Evolutionary conservation across 2,113 vertebrate species (phyloP), one percentile per base, ranked within the genome.

Genomic region (Spea bombifrons): DNA sequence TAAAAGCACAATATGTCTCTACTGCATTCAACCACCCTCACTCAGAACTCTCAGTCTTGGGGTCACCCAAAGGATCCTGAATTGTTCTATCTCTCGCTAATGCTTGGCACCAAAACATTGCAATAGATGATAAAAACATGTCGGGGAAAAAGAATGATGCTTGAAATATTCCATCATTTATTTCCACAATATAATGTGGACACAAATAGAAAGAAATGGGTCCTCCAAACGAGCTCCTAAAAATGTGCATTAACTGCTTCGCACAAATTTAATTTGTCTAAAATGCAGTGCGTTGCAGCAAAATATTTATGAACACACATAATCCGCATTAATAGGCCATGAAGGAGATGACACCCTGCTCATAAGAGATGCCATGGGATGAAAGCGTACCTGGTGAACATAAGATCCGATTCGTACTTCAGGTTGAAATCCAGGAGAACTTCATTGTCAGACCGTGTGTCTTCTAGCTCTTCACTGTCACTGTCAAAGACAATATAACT

Each of bases 341-440:
- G 30, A 1, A 30, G 30, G 30, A 30, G 30, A 2, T 1, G n/a
- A n/a, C n/a, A n/a, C n/a, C n/a, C n/a, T n/a, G 30, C 30, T 30
- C 30, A 30, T 30, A 2, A 30, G 30, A 43, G 15, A 0, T 16
- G 48, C 15, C 4, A 7, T 12, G 0, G 0, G 2, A 3, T 9
- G 8, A 5, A 50, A 1, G 15, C 83, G 0, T 83, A 98, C 97
- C 95, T 95, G 86, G 95, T 98, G 90, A 99, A 98, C 71, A 99
- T 94, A 16, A 99, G 82, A 17, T 98, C 94, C 0, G 92, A 92
- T 82, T 98, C 94, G 0, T 98, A 96, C 64, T 89, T 96, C 53
- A 99, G 88, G 52, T 89, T 91, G 44, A 95, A 88, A 53, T 87
- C 86, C 74, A 98, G 87, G 67, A 92, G 85, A 47, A 88, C 94